These are phyloP conservation scores for Chlamydotis undulata DNA, from an alignment of 2,113 vertebrate species.

Conservation along the genomic window DNA sequence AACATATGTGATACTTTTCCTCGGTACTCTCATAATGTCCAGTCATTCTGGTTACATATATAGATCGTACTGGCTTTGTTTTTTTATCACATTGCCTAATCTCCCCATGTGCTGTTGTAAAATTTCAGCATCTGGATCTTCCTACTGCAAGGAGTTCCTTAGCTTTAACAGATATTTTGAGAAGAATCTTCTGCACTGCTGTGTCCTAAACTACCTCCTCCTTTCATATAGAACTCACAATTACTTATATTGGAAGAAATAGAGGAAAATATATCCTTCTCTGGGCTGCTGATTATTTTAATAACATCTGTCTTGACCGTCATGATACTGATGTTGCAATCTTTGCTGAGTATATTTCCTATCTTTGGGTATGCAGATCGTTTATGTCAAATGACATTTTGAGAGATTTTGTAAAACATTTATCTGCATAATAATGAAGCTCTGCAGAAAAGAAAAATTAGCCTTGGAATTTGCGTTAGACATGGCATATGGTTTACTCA, in stretches of 20 bases:
- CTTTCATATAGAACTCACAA: not conserved
- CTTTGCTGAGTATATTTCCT: not conserved
- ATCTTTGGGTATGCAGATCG: not conserved
- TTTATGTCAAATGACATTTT: not conserved
- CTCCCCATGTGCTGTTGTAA: not conserved
- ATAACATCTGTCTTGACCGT: not conserved
- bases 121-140: not conserved
- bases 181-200: not conserved
- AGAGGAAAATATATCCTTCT: not conserved
- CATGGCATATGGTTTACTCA: not conserved
- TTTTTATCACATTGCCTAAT: not conserved
- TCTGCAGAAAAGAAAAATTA: not conserved
- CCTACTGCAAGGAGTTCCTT: not conserved
- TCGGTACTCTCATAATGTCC: not conserved
- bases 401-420: not conserved
- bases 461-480: not conserved
- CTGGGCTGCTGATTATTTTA: not conserved
- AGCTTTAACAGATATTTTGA: not conserved
- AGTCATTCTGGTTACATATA: not conserved
- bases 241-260: not conserved
- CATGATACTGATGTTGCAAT: not conserved
- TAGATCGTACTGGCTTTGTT: not conserved
- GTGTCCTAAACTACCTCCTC: not conserved
- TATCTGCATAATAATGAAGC: not conserved
- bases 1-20: not conserved